Base-by-base conservation (phyloP, 2,113 vertebrate species). In the Haemorhous mexicanus region DNA sequence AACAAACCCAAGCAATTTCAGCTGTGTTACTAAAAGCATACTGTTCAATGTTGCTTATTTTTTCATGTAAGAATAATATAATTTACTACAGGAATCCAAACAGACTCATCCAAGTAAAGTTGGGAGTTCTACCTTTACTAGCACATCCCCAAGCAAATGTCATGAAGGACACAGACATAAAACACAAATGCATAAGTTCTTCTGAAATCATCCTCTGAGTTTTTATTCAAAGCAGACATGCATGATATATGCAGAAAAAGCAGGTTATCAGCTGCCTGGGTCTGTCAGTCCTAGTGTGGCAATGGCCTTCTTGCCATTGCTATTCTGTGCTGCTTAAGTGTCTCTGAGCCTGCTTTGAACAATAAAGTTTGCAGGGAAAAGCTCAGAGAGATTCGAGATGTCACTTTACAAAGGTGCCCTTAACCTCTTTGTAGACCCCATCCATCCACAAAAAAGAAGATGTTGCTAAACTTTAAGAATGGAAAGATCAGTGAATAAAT, bases 401-500 rank as follows among this genome's bases (percentile, higher is more conserved):
- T 68, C 37, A 32, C 35, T 85, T 87, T 52, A 62, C 59, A 90
- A 93, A 93, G 55, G 11, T 0, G 0, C 19, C 47, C 56, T 81
- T 67, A 92, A n/a, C 50, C 3, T 3, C 43, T 89, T 75, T 90
- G 55, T 52, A 74, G 86, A 77, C 30, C 26, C 16, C 55, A 74
- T 70, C 39, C 16, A 56, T 32, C 46, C 15, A 39, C 41, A 32
- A 46, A 81, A 81, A 92, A 89, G 70, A 43, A 89, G 70, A 43
- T 69, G 70, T 55, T 94, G 47, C 43, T 89, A 89, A 95, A 91
- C 32, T 93, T 90, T 70, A 92, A 92, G 68, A 84, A 81, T 27
- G 52, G 88, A 90, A 84, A 84, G 76, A 95, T 93, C 82, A 84
- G 73, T 90, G 83, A 95, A 94, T 94, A 95, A 95, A 88, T 49